Percentiles rank a stretch among this genome's conserved stretches.
Evolutionary conservation across 2,113 vertebrate species (phyloP).

Genomic region (Peucedramus taeniatus): DNA sequence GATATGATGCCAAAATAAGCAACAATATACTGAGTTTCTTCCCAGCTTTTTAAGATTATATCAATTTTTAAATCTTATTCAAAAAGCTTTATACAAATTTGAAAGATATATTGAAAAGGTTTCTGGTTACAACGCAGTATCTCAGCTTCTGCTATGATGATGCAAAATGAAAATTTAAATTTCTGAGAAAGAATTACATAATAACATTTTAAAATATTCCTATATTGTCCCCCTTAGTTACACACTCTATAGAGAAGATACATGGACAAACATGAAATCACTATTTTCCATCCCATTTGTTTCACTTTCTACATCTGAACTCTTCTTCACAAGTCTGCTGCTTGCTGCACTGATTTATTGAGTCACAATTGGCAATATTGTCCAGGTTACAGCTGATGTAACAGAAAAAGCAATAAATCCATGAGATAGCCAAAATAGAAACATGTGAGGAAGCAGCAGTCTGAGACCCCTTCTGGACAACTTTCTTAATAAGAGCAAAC

Average conservation of each 20-base stretch:
- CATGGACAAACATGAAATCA: not conserved
- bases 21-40: not conserved
- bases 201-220: not conserved
- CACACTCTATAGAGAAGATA: not conserved
- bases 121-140: not conserved
- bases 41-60: not conserved
- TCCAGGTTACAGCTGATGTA: not conserved
- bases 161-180: not conserved
- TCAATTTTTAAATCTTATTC: not conserved
- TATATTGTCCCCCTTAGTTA: not conserved
- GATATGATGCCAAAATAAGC: not conserved
- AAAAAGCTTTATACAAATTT: not conserved
- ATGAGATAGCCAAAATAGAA: not conserved
- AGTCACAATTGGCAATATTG: not conserved
- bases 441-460: not conserved
- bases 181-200: not conserved
- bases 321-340: not conserved
- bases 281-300: not conserved
- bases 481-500: not conserved
- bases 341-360: not conserved
- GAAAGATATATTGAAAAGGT: not conserved
- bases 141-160: not conserved
- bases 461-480: not conserved
- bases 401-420: not conserved
- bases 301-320: not conserved